A percentile compares a stretch with the other conserved stretches of the same genome.
Conservation (phyloP, 1,140 invertebrate genomes). For the Pseudomyrmex sp. region DNA sequence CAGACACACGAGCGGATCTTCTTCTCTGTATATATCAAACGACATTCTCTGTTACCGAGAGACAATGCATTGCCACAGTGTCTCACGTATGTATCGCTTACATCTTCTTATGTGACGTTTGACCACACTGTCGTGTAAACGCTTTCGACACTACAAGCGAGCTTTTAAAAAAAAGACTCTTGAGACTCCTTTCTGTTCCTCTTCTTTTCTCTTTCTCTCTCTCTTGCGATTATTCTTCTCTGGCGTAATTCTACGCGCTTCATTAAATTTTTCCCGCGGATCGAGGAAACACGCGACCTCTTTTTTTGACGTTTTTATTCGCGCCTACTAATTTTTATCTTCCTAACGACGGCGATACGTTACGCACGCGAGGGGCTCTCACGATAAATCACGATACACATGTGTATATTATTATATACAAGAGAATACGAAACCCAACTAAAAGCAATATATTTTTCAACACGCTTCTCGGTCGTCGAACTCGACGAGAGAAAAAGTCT, state of each 20-base stretch:
- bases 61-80: constrained; percentile 59
- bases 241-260: constrained; percentile 32
- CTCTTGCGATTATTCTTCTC: not conserved
- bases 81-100: constrained; percentile 42
- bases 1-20: constrained; percentile 19
- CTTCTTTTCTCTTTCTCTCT: not conserved
- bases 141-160: constrained; percentile 37
- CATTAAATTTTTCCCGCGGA: constrained; percentile 26
- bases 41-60: constrained; percentile 57
- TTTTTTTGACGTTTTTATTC: constrained; percentile 44
- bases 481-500: constrained; percentile 10
- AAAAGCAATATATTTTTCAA: constrained; percentile 36
- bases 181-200: constrained; percentile 38
- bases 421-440: constrained; percentile 6
- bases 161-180: constrained; percentile 37
- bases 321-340: not conserved
- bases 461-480: constrained; percentile 24
- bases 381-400: constrained; percentile 13
- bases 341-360: constrained; percentile 8
- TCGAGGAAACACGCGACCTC: constrained; percentile 26
- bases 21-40: constrained; percentile 37
- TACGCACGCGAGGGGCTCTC: constrained; percentile 2
- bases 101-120: constrained; percentile 40
- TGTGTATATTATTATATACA: too few relatives aligned
- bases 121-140: constrained; percentile 28